Base-by-base conservation (phyloP, 2,888 invertebrate species). In the Pelosia muscerda region DNA sequence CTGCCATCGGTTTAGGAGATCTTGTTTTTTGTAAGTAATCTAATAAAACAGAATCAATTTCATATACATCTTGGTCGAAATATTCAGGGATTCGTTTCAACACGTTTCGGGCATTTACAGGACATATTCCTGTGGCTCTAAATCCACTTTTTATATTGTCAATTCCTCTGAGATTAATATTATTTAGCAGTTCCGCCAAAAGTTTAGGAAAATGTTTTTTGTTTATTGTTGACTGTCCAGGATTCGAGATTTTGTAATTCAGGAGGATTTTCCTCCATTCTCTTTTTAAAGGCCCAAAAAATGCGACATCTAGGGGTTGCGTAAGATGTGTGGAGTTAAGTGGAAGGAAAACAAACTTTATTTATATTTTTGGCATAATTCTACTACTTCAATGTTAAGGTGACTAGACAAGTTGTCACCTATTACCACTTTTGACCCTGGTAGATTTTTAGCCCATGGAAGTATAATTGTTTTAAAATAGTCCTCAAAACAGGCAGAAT, bases 311-410 rank as follows among this genome's bases (percentile, higher is more conserved):
- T n/a, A n/a, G n/a, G n/a, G n/a, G n/a, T n/a, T n/a, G n/a, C n/a
- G n/a, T n/a, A n/a, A 82, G 38, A 23, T 86, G 84, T 28, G 84
- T 77, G 13, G 80, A 75, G 66, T 85, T 84, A 6, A 81, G 77
- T 28, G 85, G 85, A 58, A 86, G 70, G 68, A 76, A 82, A 38
- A 81, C 75, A 72, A 87, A 86, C 1, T 59, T 55, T 64, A 86
- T 85, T 85, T 65, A 73, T 83, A 71, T 61, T 78, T 64, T 59
- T 81, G 68, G 60, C 87, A 86, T 28, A 66, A 9, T 62, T 72
- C 15, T 57, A 57, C 13, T 10, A 57, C 57, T 19, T 57, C 28
- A 15, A 28, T 19, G 2, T 19, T 26, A 10, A 81, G 38, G 58
- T 82, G 81, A 11, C 73, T 74, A 42, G 77, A 74, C 23, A 61